phyloP scores from a whole-genome alignment of 2,888 invertebrate genomes.

The Pammene fasciana region DNA sequence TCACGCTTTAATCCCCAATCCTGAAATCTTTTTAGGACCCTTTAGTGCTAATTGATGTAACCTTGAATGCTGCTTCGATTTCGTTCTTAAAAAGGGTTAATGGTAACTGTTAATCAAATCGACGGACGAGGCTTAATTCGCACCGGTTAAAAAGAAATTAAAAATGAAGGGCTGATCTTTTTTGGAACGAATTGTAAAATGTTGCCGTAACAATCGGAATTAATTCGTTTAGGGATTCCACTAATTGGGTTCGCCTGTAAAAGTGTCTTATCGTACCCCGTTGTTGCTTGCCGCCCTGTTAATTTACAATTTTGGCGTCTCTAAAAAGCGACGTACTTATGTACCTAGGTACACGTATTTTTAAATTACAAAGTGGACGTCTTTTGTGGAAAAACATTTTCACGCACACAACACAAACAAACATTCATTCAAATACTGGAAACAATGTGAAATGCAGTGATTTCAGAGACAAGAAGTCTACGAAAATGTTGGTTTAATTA shows the following conservation, averaged over 20 bases:
- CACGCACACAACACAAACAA: too few species aligned
- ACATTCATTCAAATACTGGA: too few species aligned
- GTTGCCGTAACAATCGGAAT: constrained; percentile 27
- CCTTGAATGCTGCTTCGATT: constrained; percentile 39
- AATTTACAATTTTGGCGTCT: neutral
- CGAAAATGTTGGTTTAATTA: too few species aligned
- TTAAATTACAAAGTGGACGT: too few species aligned
- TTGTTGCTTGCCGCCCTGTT: neutral
- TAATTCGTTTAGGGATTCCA: constrained; percentile 28
- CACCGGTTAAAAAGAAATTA: constrained; percentile 36
- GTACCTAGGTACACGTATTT: neutral
- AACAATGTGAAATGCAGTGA: too few species aligned
- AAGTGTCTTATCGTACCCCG: neutral
- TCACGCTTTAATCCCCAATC: constrained; percentile 67
- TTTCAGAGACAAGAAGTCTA: too few species aligned
- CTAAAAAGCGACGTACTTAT: neutral
- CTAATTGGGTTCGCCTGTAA: constrained; percentile 12
- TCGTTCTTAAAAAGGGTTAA: constrained; percentile 33
- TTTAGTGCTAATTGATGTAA: constrained; percentile 41
- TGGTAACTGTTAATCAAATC: constrained; percentile 39
- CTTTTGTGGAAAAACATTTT: too few species aligned
- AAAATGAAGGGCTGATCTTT: constrained; percentile 40
- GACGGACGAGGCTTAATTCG: constrained; percentile 30
- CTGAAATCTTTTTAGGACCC: constrained; percentile 44
- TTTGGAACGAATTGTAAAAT: constrained; percentile 45